phyloP scores from a whole-genome alignment of 2,888 invertebrate species.

The Colostygia pectinataria region DNA sequence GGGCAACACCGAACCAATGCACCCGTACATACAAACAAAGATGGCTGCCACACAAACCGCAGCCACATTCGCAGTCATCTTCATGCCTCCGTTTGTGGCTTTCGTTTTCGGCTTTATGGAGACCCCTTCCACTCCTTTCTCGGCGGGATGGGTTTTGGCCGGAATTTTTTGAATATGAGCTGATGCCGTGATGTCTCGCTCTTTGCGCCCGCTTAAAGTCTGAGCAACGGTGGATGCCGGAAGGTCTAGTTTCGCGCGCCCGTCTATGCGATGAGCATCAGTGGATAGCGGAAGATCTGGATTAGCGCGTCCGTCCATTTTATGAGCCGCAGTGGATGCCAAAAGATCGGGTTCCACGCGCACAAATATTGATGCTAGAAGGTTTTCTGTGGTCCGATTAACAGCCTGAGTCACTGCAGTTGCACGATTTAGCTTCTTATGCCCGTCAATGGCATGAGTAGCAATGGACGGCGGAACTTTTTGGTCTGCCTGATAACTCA shows the following conservation, averaged over 20 bases:
- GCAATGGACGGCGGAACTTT: too few species aligned
- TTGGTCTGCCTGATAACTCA: not conserved
- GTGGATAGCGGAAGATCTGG: not conserved
- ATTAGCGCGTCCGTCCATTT: not conserved
- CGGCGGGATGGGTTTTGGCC: too few species aligned
- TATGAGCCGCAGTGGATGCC: not conserved
- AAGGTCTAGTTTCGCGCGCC: not conserved
- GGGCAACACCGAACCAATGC: not conserved
- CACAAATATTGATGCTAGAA: too few species aligned
- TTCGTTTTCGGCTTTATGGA: not conserved
- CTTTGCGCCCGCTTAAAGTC: not conserved
- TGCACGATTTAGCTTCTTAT: not conserved
- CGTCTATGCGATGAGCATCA: not conserved
- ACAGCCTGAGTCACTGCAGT: not conserved
- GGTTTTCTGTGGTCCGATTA: too few species aligned
- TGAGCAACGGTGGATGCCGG: not conserved
- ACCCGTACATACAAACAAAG: not conserved
- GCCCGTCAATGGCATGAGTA: not conserved
- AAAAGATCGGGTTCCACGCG: not conserved
- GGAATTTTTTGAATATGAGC: too few species aligned
- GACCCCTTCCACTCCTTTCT: not conserved
- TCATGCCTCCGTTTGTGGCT: too few species aligned
- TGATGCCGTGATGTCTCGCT: not conserved
- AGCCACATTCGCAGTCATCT: not conserved
- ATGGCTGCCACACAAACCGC: not conserved